Conservation (phyloP, 2,113 vertebrate species). For the Xenus cinereus region DNA sequence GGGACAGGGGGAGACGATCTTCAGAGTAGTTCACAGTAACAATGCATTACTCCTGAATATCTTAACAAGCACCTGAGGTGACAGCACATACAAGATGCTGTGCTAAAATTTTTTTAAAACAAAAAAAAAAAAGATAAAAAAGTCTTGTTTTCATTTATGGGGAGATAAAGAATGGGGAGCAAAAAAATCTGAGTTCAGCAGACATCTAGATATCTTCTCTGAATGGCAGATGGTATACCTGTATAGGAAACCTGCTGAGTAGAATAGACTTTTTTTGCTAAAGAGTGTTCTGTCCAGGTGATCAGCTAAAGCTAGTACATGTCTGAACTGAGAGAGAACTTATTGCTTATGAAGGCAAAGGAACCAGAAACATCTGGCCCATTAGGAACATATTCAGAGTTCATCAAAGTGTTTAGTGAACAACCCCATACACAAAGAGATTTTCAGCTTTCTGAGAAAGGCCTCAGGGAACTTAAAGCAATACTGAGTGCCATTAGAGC, state of each 20-base stretch:
- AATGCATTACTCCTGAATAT: background rate
- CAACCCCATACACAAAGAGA: background rate
- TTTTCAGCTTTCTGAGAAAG: background rate
- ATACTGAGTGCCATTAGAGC: background rate
- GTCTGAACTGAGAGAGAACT: background rate
- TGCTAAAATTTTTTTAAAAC: background rate
- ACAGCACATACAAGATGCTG: background rate
- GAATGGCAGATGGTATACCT: background rate
- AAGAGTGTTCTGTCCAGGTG: background rate
- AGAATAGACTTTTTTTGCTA: background rate
- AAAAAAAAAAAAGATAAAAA: background rate
- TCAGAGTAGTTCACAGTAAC: background rate
- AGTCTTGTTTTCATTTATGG: background rate
- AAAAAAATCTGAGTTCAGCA: background rate
- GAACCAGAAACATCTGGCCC: background rate
- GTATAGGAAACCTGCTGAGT: background rate
- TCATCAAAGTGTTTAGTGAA: background rate
- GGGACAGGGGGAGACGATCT: accelerated
- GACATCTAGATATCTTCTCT: background rate
- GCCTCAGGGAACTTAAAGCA: background rate
- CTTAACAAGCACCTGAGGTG: background rate
- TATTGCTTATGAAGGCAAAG: background rate
- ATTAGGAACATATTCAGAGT: background rate
- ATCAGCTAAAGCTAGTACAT: background rate
- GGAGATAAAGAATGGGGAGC: background rate